phyloP scores from a whole-genome alignment of 2,797 vertebrate genomes.

The Muscicapa comitata region DNA sequence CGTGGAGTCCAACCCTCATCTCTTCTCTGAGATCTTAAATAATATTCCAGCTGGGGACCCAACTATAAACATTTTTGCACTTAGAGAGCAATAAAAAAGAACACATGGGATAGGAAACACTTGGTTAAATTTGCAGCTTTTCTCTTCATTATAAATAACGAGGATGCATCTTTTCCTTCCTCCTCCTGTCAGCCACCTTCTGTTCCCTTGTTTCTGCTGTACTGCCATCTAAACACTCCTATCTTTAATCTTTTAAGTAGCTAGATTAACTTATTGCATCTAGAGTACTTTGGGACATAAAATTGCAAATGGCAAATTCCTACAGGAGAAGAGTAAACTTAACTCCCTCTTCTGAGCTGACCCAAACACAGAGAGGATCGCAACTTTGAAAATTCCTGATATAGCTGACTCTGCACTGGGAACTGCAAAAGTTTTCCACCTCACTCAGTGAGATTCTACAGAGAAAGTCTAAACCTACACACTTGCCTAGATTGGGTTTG shows the following conservation, averaged over 20 bases:
- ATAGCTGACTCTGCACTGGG: accelerated
- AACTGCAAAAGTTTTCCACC: background rate
- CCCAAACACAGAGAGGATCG: background rate
- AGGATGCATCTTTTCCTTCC: background rate
- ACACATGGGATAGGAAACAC: background rate
- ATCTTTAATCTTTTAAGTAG: background rate
- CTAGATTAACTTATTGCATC: background rate
- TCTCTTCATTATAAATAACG: background rate
- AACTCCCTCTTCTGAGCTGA: background rate
- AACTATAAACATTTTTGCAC: slow-evolving; percentile 28
- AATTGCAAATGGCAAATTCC: background rate
- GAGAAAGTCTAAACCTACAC: background rate
- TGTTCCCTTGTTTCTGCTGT: background rate
- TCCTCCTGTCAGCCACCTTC: slow-evolving; percentile 15
- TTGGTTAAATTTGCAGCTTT: slow-evolving; percentile 29
- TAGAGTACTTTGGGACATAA: background rate
- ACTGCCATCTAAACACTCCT: background rate
- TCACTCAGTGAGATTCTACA: background rate
- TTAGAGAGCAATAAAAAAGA: slow-evolving; percentile 12
- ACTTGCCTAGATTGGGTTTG: background rate
- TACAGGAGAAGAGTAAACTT: background rate
- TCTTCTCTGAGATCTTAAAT: slow-evolving; percentile 11
- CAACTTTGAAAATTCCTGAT: background rate
- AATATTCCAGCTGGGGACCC: slow-evolving; percentile 17
- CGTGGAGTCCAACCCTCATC: background rate